phyloP scores from a whole-genome alignment of 1,140 invertebrate genomes.

The Mizuhopecten yessoensis region DNA sequence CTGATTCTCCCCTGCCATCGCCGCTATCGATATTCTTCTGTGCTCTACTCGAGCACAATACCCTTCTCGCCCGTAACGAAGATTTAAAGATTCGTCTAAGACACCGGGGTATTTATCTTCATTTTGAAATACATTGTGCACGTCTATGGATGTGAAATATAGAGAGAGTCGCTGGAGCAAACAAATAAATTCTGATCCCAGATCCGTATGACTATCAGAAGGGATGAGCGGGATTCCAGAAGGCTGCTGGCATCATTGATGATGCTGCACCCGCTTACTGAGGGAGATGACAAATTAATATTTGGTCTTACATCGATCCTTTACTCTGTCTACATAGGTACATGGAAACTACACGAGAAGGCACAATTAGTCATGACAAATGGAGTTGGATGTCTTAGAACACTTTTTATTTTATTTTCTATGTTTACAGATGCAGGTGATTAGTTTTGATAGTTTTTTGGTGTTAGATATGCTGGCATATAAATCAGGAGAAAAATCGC shows the following conservation, averaged over 20 bases:
- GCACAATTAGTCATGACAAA: slow-evolving; percentile 8
- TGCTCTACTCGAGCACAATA: background rate
- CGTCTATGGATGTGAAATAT: slow-evolving; percentile 27
- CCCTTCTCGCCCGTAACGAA: slow-evolving; percentile 9
- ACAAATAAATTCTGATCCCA: slow-evolving; percentile 29
- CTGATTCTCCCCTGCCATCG: background rate
- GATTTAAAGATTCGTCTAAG: slow-evolving; percentile 17
- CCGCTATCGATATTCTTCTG: background rate
- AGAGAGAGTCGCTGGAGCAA: slow-evolving; percentile 31
- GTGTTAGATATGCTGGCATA: too few species aligned
- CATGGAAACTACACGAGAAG: background rate
- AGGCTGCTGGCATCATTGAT: background rate
- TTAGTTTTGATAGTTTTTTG: too few species aligned
- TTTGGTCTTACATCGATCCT: background rate
- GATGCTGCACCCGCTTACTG: slow-evolving; percentile 7
- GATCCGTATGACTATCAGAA: background rate
- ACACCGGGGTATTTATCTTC: slow-evolving; percentile 6
- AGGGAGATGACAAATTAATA: background rate
- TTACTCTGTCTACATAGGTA: slow-evolving; percentile 9
- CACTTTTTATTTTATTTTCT: background rate
- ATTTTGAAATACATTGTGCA: slow-evolving; percentile 22
- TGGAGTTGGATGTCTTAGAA: background rate
- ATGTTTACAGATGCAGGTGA: too few species aligned
- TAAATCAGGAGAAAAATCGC: too few species aligned
- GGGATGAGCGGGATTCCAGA: background rate